Percentiles rank a stretch among this genome's conserved stretches.
Conservation (phyloP, 2,888 invertebrate genomes). For the Mellilla xanthometata region DNA sequence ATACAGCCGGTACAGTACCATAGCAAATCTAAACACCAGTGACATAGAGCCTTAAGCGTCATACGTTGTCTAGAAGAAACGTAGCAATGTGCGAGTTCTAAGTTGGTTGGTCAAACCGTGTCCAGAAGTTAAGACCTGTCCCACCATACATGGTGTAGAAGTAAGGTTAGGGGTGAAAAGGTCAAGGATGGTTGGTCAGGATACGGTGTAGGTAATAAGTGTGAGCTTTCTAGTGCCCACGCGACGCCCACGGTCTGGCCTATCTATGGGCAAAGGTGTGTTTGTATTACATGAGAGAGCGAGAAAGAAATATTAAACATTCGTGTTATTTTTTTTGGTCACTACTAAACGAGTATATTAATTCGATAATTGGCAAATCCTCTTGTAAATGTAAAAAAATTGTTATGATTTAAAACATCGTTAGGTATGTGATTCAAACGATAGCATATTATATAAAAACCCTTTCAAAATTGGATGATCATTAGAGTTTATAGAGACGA, state of each 20-base stretch:
- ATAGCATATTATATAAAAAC: too few species aligned
- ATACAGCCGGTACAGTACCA: conserved; percentile 60
- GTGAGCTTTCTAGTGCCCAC: conserved; percentile 73
- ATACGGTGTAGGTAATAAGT: conserved; percentile 68
- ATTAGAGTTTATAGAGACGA: too few species aligned
- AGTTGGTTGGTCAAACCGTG: conserved; percentile 26
- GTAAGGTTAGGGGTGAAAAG: conserved; percentile 14
- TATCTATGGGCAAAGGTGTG: conserved; percentile 52
- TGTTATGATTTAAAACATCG: too few species aligned
- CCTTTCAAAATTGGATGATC: too few species aligned
- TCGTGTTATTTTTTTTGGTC: too few species aligned
- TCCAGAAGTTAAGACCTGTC: conserved; percentile 46
- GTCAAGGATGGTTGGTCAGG: conserved; percentile 43
- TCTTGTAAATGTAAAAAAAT: too few species aligned
- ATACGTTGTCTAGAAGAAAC: too few species aligned
- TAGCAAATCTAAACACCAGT: conserved; percentile 59
- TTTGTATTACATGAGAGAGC: too few species aligned
- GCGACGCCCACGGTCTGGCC: conserved; percentile 63
- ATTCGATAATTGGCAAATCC: too few species aligned
- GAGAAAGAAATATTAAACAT: conserved; percentile 21
- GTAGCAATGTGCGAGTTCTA: too few species aligned
- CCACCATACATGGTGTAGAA: conserved; percentile 1
- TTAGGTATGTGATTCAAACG: too few species aligned
- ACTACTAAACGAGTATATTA: too few species aligned
- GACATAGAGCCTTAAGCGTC: neutral